Base-by-base conservation (phyloP, 2,888 invertebrate species). In the Lasioglossum zephyrum region DNA sequence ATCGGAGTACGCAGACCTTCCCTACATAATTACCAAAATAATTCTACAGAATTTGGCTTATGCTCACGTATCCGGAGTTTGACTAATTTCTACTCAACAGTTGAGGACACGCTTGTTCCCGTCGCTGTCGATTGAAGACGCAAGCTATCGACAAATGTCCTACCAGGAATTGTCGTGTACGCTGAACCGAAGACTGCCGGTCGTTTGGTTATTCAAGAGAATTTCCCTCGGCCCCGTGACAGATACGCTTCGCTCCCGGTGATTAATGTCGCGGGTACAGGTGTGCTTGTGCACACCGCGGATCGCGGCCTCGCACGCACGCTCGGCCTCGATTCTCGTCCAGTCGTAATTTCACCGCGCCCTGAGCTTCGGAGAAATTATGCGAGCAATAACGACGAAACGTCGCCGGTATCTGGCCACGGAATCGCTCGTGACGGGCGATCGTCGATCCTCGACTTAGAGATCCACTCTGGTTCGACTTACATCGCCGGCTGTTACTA, bases 311-410 rank as follows among this genome's bases (percentile, higher is more conserved):
- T 47, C 76, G 80, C 87, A 89, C 89, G 89, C 89, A 89, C 83
- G 82, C 79, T 41, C 79, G 73, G 63, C 39, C 73, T 70, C 81
- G 87, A 86, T 87, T 84, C 89, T 79, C 85, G 85, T 85, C 73
- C 75, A 69, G 83, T 85, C 82, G 87, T 91, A 91, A 90, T 90
- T 88, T 87, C 73, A 73, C 85, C 89, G 89, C 82, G 91, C 90
- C 91, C 89, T 87, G 85, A 91, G 85, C 88, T 88, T 85, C 87
- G 83, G 75, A 79, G 90, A 90, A 91, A 90, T 91, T 90, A 91
- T 91, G 89, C 85, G 85, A 84, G 88, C 89, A 91, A 91, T 91
- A 90, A 91, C 90, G 91, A 87, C 91, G 91, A 84, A 91, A 91
- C 87, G 91, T 86, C 88, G 84, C 83, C 57, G 81, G 83, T 91